Evolutionary conservation across 2,113 vertebrate genomes (phyloP).

Genomic region (Zingel zingel): DNA sequence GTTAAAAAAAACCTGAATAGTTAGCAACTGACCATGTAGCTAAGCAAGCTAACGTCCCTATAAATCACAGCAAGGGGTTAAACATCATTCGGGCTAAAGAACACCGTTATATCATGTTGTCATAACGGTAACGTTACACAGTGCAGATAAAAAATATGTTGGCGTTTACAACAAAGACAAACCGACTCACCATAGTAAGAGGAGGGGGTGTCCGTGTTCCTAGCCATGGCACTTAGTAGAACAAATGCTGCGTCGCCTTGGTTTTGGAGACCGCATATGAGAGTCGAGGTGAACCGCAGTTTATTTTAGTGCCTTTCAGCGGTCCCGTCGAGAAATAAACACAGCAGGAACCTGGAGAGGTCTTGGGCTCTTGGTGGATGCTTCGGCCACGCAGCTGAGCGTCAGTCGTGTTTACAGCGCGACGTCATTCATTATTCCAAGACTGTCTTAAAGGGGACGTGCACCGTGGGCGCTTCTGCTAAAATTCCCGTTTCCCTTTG

Average conservation of each 20-base stretch:
- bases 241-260: conserved; percentile 72
- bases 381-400: conserved; percentile 80
- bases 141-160: conserved; percentile 40
- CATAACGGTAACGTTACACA: conserved; percentile 43
- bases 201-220: conserved; percentile 79
- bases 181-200: conserved; percentile 82
- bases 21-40: conserved; percentile 29
- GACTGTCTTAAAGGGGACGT: conserved; percentile 76
- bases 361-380: conserved; percentile 65
- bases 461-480: not conserved
- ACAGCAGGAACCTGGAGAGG: conserved; percentile 29
- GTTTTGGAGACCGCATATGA: conserved; percentile 81
- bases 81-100: not conserved
- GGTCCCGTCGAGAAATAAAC: conserved; percentile 61
- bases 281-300: conserved; percentile 60
- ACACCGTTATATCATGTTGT: conserved; percentile 4
- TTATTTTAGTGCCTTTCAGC: conserved; percentile 28
- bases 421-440: conserved; percentile 81
- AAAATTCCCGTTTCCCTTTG: conserved; percentile 28
- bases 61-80: conserved; percentile 4
- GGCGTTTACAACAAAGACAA: conserved; percentile 70
- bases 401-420: conserved; percentile 84
- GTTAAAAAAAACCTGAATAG: conserved; percentile 22
- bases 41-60: conserved; percentile 7
- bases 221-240: conserved; percentile 80